Base-by-base conservation (phyloP, 2,888 invertebrate genomes). In the Cataglyphis altisquamis region DNA sequence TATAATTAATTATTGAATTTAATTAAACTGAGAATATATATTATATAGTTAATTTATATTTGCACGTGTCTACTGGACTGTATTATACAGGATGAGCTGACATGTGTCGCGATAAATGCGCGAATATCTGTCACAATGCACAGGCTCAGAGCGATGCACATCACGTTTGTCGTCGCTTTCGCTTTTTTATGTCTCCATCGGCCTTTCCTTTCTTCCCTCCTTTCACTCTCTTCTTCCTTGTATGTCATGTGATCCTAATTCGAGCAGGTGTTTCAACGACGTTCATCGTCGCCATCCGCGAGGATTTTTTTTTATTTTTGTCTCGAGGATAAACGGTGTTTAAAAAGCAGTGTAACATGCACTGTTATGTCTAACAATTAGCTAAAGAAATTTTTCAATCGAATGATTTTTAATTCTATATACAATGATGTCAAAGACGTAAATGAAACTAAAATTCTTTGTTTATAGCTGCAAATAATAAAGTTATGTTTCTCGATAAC, bases 121-220 rank as follows among this genome's bases (percentile, higher is more conserved):
- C 78, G 90, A 81, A 87, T 81, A 67, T 85, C 74, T 84, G 75
- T 83, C 84, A 87, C 84, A 87, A 90, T 89, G 89, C 90, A 89
- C 89, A 89, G 82, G 87, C 89, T 84, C 87, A 85, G 70, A 83
- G 88, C 87, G 89, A 90, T 88, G 90, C 89, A 88, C 90, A 88
- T 90, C 85, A 85, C 84, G 84, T 89, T 90, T 83, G 89, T 90
- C 89, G 90, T 88, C 84, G 90, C 89, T 89, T 89, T 88, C 87
- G 90, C 89, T 88, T 89, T 87, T 70, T 81, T 52, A 25, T 41
- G 18, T 67, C 5, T 66, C 41, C 45, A 9, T 41, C n/a, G 8
- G 21, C 55, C 41, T 45, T 72, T 62, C 45, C 73, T 80, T 67
- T 29, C 15, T 39, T 64, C 55, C 32, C 57, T 32, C 12, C 32